Evolutionary conservation across 2,797 vertebrate genomes (phyloP).

Genomic region (Xerus rutilus): DNA sequence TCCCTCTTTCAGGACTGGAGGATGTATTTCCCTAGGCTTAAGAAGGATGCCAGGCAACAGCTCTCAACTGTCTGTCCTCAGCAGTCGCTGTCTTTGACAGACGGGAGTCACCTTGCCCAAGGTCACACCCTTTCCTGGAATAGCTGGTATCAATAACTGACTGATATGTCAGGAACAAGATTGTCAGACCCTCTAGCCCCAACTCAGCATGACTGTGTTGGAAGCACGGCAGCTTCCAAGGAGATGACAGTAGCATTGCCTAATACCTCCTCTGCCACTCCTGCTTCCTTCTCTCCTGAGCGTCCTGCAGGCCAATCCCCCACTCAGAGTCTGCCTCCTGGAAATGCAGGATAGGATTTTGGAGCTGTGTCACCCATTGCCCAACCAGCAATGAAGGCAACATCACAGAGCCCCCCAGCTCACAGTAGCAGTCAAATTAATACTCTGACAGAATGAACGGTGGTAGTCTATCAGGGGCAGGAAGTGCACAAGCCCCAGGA

Average conservation of each 20-base stretch:
- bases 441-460: not conserved
- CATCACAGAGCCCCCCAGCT: not conserved
- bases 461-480: not conserved
- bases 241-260: fast-evolving
- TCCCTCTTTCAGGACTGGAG: not conserved
- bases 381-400: not conserved
- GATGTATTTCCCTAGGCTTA: not conserved
- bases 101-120: not conserved
- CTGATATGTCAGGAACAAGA: not conserved
- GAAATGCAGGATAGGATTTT: not conserved
- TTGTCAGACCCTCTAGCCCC: not conserved
- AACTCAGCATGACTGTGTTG: not conserved
- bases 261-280: not conserved
- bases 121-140: not conserved
- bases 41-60: not conserved
- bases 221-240: fast-evolving
- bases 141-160: not conserved
- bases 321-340: not conserved
- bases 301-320: not conserved
- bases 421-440: not conserved
- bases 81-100: not conserved
- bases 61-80: no score
- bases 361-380: not conserved
- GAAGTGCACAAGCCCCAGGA: not conserved
- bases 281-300: not conserved